Percentiles rank a stretch among this genome's conserved stretches.
phyloP scores from a whole-genome alignment of 2,797 vertebrate genomes.

The Platyrinchus mystaceus region DNA sequence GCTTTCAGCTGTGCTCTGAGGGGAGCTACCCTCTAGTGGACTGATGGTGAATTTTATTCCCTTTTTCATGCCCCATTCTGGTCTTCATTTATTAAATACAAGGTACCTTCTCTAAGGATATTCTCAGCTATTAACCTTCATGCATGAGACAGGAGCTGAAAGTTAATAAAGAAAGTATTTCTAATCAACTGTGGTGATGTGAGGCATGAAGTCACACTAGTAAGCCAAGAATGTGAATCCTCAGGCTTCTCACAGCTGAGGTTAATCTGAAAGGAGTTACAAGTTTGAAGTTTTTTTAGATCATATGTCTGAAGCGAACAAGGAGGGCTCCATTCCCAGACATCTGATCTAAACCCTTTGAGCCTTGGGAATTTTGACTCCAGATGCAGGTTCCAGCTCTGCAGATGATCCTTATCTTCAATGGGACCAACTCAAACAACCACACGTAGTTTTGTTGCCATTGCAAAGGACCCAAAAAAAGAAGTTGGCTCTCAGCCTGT shows the following conservation, averaged over 20 bases:
- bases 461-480: constrained; percentile 15
- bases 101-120: constrained; percentile 13
- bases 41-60: constrained; percentile 44
- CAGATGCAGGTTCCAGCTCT: constrained; percentile 44
- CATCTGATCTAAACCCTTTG: constrained; percentile 40
- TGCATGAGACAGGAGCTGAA: constrained; percentile 52
- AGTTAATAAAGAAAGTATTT: constrained; percentile 70
- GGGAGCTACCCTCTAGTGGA: constrained; percentile 73
- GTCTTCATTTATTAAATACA: constrained; percentile 17
- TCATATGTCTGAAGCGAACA: constrained; percentile 25
- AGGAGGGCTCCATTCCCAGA: constrained; percentile 48
- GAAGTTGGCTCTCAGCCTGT: background rate
- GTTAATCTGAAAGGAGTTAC: constrained; percentile 33
- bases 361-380: constrained; percentile 41
- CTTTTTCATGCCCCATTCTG: background rate
- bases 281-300: constrained; percentile 37
- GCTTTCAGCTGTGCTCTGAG: background rate
- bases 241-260: constrained; percentile 52
- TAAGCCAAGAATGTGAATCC: constrained; percentile 64
- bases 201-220: constrained; percentile 48
- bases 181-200: constrained; percentile 57
- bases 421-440: background rate
- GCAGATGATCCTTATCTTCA: constrained; percentile 55
- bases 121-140: constrained; percentile 64
- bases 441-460: background rate